Conservation (phyloP, 2,888 invertebrate genomes). For the Aromia moschata region DNA sequence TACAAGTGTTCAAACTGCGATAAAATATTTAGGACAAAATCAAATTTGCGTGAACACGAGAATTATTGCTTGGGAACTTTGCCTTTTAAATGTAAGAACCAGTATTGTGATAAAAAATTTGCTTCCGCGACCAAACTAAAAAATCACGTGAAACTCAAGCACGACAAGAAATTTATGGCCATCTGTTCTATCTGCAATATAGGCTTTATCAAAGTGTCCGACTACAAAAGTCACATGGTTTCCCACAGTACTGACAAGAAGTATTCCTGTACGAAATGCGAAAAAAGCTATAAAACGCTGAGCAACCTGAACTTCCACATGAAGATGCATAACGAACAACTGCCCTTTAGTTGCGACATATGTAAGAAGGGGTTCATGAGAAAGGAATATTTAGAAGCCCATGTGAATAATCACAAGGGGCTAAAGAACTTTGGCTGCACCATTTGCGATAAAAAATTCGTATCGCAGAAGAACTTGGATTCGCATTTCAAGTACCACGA, state of each 20-base stretch:
- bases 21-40: slow-evolving; percentile 55
- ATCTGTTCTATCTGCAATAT: slow-evolving; percentile 61
- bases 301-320: slow-evolving; percentile 62
- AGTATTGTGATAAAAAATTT: slow-evolving; percentile 57
- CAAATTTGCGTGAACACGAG: slow-evolving; percentile 57
- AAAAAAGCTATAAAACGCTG: slow-evolving; percentile 59
- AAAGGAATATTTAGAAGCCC: slow-evolving; percentile 60
- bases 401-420: slow-evolving; percentile 58
- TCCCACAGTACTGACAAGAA: slow-evolving; percentile 60
- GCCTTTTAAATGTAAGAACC: slow-evolving; percentile 54
- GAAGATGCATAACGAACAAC: slow-evolving; percentile 55
- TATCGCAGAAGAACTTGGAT: slow-evolving; percentile 59
- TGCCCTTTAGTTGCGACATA: slow-evolving; percentile 56
- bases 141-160: slow-evolving; percentile 58
- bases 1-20: slow-evolving; percentile 55
- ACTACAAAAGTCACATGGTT: slow-evolving; percentile 60
- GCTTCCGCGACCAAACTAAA: slow-evolving; percentile 57
- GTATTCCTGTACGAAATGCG: slow-evolving; percentile 56
- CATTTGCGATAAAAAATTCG: slow-evolving; percentile 57
- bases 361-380: slow-evolving; percentile 60
- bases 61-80: slow-evolving; percentile 57
- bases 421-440: slow-evolving; percentile 56
- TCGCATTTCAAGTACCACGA: slow-evolving; percentile 59
- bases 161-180: slow-evolving; percentile 59
- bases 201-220: slow-evolving; percentile 59